Evolutionary conservation across 1,140 invertebrate species (phyloP).

Genomic region (Eulimnadia texana): DNA sequence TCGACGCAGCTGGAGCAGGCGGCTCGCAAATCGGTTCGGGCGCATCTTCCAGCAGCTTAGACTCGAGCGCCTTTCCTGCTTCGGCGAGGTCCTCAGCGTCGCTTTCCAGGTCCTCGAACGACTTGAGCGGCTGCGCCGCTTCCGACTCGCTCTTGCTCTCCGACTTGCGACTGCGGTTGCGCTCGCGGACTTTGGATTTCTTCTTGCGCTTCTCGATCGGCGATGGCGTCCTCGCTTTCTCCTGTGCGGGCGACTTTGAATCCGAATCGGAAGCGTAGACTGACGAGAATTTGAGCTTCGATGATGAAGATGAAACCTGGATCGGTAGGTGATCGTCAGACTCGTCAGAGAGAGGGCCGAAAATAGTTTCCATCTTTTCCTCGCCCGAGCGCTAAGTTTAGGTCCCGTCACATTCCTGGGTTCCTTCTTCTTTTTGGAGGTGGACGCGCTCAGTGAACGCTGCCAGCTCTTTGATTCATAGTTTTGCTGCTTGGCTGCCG

Average conservation of each 20-base stretch:
- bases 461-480: background rate
- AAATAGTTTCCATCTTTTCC: slow-evolving; percentile 72
- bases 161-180: slow-evolving; percentile 6
- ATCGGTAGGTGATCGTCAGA: slow-evolving; percentile 21
- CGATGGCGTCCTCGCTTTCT: background rate
- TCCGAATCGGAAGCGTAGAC: slow-evolving; percentile 30
- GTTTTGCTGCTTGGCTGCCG: background rate
- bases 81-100: slow-evolving; percentile 58
- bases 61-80: slow-evolving; percentile 61
- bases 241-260: slow-evolving; percentile 14
- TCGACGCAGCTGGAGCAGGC: slow-evolving; percentile 11
- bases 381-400: slow-evolving; percentile 30
- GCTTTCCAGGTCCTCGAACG: slow-evolving; percentile 46
- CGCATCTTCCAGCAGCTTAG: slow-evolving; percentile 49
- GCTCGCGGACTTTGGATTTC: slow-evolving; percentile 21
- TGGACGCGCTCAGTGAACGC: background rate
- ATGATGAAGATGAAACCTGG: background rate
- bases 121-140: slow-evolving; percentile 13
- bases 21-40: slow-evolving; percentile 25
- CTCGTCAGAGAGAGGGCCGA: slow-evolving; percentile 68
- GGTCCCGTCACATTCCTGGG: background rate
- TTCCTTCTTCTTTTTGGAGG: slow-evolving; percentile 2
- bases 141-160: slow-evolving; percentile 2
- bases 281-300: slow-evolving; percentile 26
- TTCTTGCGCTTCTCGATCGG: slow-evolving; percentile 19